These are phyloP conservation scores for Epistrophella euchroma DNA, from an alignment of 2,888 invertebrate genomes.

Conservation along the genomic window DNA sequence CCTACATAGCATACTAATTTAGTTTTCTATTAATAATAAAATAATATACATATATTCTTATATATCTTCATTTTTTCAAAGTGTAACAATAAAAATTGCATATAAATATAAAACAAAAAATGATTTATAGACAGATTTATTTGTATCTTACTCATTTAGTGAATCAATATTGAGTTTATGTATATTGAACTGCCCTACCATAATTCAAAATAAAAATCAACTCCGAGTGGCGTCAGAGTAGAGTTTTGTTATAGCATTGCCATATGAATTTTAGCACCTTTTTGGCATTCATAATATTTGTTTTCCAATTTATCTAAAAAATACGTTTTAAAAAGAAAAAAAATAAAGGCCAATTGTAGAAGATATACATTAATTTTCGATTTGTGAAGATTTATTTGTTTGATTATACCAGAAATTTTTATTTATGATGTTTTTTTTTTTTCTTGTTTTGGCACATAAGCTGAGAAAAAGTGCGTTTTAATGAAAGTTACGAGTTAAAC, in stretches of 20 bases:
- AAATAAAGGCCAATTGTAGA: not conserved
- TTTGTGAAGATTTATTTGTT: not conserved
- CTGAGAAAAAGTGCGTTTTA: too few species aligned
- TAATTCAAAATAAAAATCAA: slow-evolving; percentile 33
- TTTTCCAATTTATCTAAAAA: not conserved
- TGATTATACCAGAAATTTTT: not conserved
- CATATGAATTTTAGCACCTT: slow-evolving; percentile 58
- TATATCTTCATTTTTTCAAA: not conserved
- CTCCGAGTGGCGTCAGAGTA: slow-evolving; percentile 40
- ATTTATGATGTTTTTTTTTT: not conserved
- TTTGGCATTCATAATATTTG: slow-evolving; percentile 6
- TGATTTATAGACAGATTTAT: slow-evolving; percentile 8
- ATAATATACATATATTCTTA: not conserved
- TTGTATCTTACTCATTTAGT: not conserved
- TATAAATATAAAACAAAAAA: not conserved
- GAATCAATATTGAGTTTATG: not conserved
- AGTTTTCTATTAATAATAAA: too few species aligned
- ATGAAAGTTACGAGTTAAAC: too few species aligned
- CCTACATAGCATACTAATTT: too few species aligned
- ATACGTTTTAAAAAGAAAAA: not conserved
- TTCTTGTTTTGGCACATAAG: too few species aligned
- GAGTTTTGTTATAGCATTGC: slow-evolving; percentile 41
- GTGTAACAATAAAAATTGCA: not conserved
- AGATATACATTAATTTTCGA: not conserved
- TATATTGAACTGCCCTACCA: slow-evolving; percentile 58